Evolutionary conservation across 2,888 invertebrate species (phyloP).

Genomic region (Chromoteleia sp.): DNA sequence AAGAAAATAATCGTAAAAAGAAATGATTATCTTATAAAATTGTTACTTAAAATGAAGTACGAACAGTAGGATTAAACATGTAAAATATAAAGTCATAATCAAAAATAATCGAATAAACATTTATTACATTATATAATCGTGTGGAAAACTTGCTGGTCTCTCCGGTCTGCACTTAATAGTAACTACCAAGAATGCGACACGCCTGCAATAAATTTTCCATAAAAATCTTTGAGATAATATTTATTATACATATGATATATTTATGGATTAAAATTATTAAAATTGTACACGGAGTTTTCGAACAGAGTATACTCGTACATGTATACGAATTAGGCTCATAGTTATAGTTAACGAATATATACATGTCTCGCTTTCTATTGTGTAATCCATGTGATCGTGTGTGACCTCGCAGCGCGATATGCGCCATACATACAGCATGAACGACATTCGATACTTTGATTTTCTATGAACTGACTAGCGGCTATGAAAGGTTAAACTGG

Average conservation of each 20-base stretch:
- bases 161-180: too few relatives aligned
- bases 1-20: too few relatives aligned
- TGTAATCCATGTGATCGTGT: conserved; percentile 76
- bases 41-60: too few relatives aligned
- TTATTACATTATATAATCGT: too few relatives aligned
- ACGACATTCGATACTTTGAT: conserved; percentile 76
- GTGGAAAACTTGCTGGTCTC: too few relatives aligned
- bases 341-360: conserved; percentile 46
- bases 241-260: conserved; percentile 1
- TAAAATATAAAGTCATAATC: too few relatives aligned
- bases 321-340: conserved; percentile 40
- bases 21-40: too few relatives aligned
- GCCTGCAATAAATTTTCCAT: background rate
- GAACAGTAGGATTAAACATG: too few relatives aligned
- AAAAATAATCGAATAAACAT: too few relatives aligned
- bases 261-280: conserved; percentile 10
- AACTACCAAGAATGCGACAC: background rate
- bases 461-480: too few relatives aligned
- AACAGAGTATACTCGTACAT: conserved; percentile 3
- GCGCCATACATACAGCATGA: conserved; percentile 77
- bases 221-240: background rate
- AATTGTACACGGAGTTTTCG: background rate
- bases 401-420: conserved; percentile 69
- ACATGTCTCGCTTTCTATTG: conserved; percentile 74
- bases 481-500: too few relatives aligned